Evolutionary conservation across 2,113 vertebrate genomes (phyloP), one percentile per base, ranked within the genome.

Genomic region (Phasianus colchicus): DNA sequence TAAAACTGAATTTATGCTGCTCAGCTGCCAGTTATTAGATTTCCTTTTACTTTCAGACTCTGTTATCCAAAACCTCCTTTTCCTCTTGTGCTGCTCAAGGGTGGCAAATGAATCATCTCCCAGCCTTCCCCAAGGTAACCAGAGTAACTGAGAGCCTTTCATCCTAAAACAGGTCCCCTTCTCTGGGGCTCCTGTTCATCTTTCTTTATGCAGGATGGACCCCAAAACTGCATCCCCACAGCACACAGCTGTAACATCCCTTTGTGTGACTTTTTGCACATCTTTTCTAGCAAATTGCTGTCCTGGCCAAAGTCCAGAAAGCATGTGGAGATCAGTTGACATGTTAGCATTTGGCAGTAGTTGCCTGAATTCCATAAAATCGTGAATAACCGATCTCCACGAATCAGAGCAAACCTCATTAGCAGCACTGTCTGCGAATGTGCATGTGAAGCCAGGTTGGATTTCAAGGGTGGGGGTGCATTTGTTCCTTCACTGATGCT

Each of bases 21-120:
- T 50, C 0, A 0, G 79, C 63, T 73, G 92, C 88, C 83, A 96
- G 64, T 58, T 85, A 12, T 82, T 64, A 47, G 67, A 85, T 79
- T 89, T 88, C 72, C 74, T 82, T 82, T 75, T 36, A 45, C 40
- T 65, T 16, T 32, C 43, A 66, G 45, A 61, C 83, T 29, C 74
- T 74, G 64, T 69, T 74, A 32, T 32, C 76, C 79, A 79, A 92
- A 90, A 42, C 45, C 67, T 63, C 32, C 52, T 45, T 76, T 76
- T 50, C 89, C 55, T 86, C 76, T 80, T 24, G n/a, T 58, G 47
- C 27, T 86, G 76, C 65, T 80, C 55, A 58, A 1, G 38, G 80
- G 72, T 83, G 80, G 76, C 60, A 71, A 86, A 93, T 20, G 45
- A 63, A 54, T 83, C 86, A 88, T 67, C 83, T 88, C 65, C 19